Percentiles rank a stretch among this genome's conserved stretches.
These are phyloP conservation scores for Auanema sp. DNA, from an alignment of 2,888 invertebrate species.

Conservation along the genomic window DNA sequence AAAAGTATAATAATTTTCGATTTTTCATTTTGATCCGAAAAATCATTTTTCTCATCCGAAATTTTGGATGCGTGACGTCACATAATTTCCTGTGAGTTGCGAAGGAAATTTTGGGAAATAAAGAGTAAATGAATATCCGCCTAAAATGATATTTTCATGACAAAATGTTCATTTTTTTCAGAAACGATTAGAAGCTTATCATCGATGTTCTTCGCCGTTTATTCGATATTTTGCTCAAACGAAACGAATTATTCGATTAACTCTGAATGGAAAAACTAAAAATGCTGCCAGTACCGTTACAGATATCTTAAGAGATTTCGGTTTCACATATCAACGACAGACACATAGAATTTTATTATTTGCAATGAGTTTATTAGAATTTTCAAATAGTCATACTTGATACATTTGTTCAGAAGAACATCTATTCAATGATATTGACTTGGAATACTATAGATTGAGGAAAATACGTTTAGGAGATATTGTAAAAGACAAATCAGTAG, in stretches of 20 bases:
- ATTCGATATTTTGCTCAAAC: constrained; percentile 53
- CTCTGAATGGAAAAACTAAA: constrained; percentile 20
- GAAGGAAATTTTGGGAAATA: neutral
- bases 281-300: constrained; percentile 34
- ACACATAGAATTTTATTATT: constrained; percentile 17
- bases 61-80: neutral
- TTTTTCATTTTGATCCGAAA: neutral
- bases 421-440: constrained; percentile 24
- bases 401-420: constrained; percentile 14
- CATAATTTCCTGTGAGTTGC: neutral
- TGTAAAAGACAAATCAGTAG: constrained; percentile 5
- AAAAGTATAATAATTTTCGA: no score
- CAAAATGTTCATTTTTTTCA: constrained; percentile 25
- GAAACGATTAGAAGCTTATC: constrained; percentile 56
- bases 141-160: neutral
- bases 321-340: constrained; percentile 29
- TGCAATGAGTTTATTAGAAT: constrained; percentile 12
- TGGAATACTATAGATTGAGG: constrained; percentile 36
- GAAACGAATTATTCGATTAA: constrained; percentile 43
- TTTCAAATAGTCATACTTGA: no score
- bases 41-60: neutral
- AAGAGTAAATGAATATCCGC: no score
- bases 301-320: constrained; percentile 30
- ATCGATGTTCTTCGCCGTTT: constrained; percentile 56
- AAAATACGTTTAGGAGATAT: constrained; percentile 20